Base-by-base conservation (phyloP, 2,797 vertebrate species). In the Moxostoma hubbsi region DNA sequence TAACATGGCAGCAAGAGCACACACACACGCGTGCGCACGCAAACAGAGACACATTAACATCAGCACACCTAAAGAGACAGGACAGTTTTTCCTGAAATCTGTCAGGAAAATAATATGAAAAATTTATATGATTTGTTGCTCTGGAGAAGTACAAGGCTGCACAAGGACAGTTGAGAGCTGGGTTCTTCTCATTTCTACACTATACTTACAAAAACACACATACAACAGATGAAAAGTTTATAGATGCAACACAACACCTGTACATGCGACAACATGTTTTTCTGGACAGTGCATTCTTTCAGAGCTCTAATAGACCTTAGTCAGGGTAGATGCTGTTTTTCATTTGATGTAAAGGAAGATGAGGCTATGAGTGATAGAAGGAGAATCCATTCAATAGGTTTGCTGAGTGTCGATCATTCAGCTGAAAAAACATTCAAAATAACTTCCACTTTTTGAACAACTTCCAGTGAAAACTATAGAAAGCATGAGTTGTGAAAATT, bases 1-100 rank as follows among this genome's bases (percentile, higher is more conserved):
- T 16, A 67, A 82, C 64, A 64, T 71, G 59, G 70, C 58, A 70
- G 75, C 75, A 69, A 54, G 47, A 57, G 10, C 75, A 55, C 43
- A 73, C 50, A 64, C 69, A 51, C 61, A 67, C 18, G 24, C 47
- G 36, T 11, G 62, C 55, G 71, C 58, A 67, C 58, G 36, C 69
- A 68, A 68, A 59, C 36, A 75, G 62, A 63, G 16, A 62, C 24
- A 66, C 12, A 51, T 50, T 46, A 70, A 49, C 46, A 58, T 15
- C 12, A 66, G n/a, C 46, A 65, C 46, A 53, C 3, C 0, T 57
- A 18, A 54, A 72, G 36, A 62, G 57, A 16, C 76, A 64, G 50
- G 51, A 53, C 55, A 63, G 15, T 65, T 55, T 45, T 46, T 63
- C n/a, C 9, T 58, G 49, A 55, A 36, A 36, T 36, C 36, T 36